phyloP scores from a whole-genome alignment of 2,888 invertebrate species.

The Rhyacophila evoluta region DNA sequence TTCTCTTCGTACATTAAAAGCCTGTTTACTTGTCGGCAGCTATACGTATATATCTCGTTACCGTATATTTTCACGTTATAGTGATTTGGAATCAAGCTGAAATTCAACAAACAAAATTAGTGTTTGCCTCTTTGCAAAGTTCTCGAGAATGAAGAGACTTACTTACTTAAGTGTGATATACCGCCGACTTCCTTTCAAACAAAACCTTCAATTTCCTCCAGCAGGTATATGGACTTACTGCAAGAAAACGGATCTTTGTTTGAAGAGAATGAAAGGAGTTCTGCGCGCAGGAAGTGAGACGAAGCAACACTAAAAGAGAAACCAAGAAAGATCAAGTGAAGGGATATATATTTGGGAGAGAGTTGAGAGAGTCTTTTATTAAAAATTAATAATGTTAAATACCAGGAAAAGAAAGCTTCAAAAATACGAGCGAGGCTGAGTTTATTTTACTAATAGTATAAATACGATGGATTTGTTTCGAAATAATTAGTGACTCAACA shows the following conservation, averaged over 20 bases:
- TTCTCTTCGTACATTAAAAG: not conserved
- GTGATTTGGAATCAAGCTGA: slow-evolving; percentile 16
- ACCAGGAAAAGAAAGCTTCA: slow-evolving; percentile 28
- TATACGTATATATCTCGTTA: not conserved
- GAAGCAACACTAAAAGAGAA: slow-evolving; percentile 1
- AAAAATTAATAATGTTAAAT: slow-evolving; percentile 38
- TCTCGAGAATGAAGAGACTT: slow-evolving; percentile 30
- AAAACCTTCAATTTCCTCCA: slow-evolving; percentile 42
- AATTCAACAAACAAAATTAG: slow-evolving; percentile 34
- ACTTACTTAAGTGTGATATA: slow-evolving; percentile 41
- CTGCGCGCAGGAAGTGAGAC: not conserved
- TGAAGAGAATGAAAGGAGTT: slow-evolving; percentile 23
- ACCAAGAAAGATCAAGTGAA: not conserved
- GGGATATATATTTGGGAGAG: slow-evolving; percentile 3
- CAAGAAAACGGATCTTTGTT: slow-evolving; percentile 34
- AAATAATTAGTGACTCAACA: not conserved
- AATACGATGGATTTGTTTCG: not conserved
- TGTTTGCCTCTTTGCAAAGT: not conserved
- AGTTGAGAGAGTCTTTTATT: slow-evolving; percentile 28
- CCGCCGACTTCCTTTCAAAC: slow-evolving; percentile 39
- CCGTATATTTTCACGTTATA: slow-evolving; percentile 8
- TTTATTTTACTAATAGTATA: slow-evolving; percentile 6
- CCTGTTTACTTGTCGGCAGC: not conserved
- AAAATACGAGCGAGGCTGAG: not conserved
- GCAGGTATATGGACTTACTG: slow-evolving; percentile 31